Conservation (phyloP, 2,888 invertebrate genomes). For the Aricia artaxerxes region DNA sequence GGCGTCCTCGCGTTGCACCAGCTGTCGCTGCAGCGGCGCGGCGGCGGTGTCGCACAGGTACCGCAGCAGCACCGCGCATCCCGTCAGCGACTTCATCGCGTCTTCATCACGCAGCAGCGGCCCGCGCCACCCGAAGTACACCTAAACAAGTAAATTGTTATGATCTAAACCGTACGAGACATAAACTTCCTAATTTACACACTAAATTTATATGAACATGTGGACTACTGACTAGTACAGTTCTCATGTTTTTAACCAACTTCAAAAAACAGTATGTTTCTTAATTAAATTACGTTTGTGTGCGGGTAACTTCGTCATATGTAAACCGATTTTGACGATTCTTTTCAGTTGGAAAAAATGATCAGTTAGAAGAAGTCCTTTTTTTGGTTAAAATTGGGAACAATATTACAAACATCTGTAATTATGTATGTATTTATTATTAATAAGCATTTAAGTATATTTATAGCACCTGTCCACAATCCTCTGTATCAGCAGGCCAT, state of each 20-base stretch:
- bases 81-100: conserved; percentile 81
- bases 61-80: conserved; percentile 85
- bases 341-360: too few species aligned
- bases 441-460: not conserved
- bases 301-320: too few species aligned
- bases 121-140: conserved; percentile 88
- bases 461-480: conserved; percentile 84
- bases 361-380: too few species aligned
- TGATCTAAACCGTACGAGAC: not conserved
- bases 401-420: not conserved
- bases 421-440: not conserved
- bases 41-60: conserved; percentile 94
- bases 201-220: too few species aligned
- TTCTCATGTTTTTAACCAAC: too few species aligned
- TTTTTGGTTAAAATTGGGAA: too few species aligned
- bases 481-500: conserved; percentile 92
- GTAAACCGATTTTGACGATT: too few species aligned
- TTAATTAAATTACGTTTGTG: too few species aligned
- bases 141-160: conserved; percentile 45
- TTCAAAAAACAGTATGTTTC: too few species aligned
- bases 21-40: conserved; percentile 89
- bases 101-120: conserved; percentile 80
- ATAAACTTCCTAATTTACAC: too few species aligned
- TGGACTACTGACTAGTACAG: too few species aligned
- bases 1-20: conserved; percentile 91